Evolutionary conservation across 2,113 vertebrate genomes (phyloP), one percentile per base, ranked within the genome.

Genomic region (Tyrannus savana): DNA sequence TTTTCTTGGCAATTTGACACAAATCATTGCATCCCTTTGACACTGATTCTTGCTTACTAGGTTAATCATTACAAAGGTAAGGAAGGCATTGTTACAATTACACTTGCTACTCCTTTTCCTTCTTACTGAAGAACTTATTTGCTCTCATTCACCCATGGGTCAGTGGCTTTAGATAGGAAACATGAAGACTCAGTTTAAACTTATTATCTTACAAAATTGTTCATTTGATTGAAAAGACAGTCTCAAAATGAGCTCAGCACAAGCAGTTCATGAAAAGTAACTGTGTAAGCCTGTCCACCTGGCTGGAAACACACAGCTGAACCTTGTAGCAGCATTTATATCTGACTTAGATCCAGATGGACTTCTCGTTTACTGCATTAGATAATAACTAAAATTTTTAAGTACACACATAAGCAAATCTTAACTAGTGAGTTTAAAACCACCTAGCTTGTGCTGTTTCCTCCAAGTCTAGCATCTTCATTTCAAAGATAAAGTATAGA

Each of bases 401-500:
- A 80, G n/a, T 92, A 73, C 22, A 86, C 58, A 41, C 23, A 77
- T 80, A 89, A 73, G 19, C 14, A 84, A 81, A 3, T 46, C 37
- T 77, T 78, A 71, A 71, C 33, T 35, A 74, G 10, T 39, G n/a
- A 71, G 12, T 84, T 84, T 78, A 44, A 90, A 88, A 84, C 8
- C 17, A 63, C 21, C 39, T 23, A 71, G 52, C 14, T 44, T 59
- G 18, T 74, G 33, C 68, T 77, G 39, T 63, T 91, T 74, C 47
- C 44, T 87, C 39, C 55, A 76, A 88, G 49, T 33, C 62, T 25
- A 37, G 41, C 35, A 95, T 52, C 56, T 66, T 78, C 23, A 63
- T 81, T 91, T 91, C 56, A 59, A 82, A 94, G n/a, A 84, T 73
- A 84, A 87, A 91, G 76, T 78, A 75, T 19, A 59, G 23, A 94